Evolutionary conservation across 1,140 invertebrate genomes (phyloP).

Genomic region (Lutraria rhynchaena): DNA sequence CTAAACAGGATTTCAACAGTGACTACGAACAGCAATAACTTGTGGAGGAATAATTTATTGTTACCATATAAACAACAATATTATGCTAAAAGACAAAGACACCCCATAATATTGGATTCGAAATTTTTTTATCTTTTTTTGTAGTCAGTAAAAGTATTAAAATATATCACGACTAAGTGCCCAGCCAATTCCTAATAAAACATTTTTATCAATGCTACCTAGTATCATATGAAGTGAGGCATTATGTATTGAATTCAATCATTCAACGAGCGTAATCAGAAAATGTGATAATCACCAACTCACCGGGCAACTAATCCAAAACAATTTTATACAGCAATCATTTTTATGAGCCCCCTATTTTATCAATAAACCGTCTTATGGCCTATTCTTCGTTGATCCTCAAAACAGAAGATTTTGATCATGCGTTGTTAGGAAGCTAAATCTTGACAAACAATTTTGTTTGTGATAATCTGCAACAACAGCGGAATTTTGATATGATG

Average conservation of each 20-base stretch:
- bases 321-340: constrained; percentile 10
- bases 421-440: constrained; percentile 8
- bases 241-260: constrained; percentile 19
- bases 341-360: constrained; percentile 1
- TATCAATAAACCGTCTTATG: constrained; percentile 9
- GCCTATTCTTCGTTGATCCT: constrained; percentile 15
- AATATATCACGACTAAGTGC: no score
- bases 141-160: no score
- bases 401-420: not conserved
- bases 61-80: no score
- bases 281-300: constrained; percentile 10
- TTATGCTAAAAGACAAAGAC: no score
- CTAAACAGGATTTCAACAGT: no score
- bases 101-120: no score
- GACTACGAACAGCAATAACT: no score
- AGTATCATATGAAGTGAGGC: not conserved
- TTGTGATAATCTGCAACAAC: constrained; percentile 22
- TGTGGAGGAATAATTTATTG: no score
- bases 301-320: constrained; percentile 25
- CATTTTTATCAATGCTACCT: constrained; percentile 5
- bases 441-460: constrained; percentile 24
- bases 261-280: constrained; percentile 2
- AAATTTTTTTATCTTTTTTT: no score
- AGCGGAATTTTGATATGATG: constrained; percentile 27
- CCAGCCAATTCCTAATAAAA: not conserved